Conservation (phyloP, 2,797 vertebrate species). For the Spondyliosoma cantharus region DNA sequence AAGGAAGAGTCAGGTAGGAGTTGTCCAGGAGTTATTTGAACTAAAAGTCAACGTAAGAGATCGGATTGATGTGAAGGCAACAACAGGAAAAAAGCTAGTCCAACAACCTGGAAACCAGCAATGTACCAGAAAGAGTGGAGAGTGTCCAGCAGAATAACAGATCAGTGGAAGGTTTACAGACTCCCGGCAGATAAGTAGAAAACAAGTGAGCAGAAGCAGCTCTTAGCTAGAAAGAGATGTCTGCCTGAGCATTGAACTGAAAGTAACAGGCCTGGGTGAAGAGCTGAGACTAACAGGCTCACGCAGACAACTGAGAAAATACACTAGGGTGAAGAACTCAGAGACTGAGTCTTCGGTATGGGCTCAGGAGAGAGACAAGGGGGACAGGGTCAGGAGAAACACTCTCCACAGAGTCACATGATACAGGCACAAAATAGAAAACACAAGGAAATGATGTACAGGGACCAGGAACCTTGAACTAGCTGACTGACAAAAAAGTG, state of each 20-base stretch:
- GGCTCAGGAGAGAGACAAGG: slow-evolving; percentile 1
- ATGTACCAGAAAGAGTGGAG: background rate
- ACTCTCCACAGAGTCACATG: background rate
- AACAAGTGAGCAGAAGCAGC: slow-evolving; percentile 15
- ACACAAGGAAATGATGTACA: no score
- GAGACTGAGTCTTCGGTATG: slow-evolving; percentile 3
- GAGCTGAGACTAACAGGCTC: slow-evolving; percentile 43
- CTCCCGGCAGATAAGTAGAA: slow-evolving; percentile 16
- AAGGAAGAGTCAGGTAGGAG: background rate
- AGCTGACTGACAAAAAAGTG: background rate
- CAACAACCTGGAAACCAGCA: background rate
- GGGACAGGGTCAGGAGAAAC: slow-evolving; percentile 13
- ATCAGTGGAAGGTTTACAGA: slow-evolving; percentile 22
- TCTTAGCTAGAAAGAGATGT: slow-evolving; percentile 23
- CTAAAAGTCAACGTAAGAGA: background rate
- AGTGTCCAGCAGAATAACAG: background rate
- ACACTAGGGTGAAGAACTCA: slow-evolving; percentile 23
- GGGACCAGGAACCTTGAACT: background rate
- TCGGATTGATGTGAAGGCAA: background rate
- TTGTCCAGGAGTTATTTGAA: background rate
- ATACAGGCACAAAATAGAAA: background rate
- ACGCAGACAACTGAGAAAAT: slow-evolving; percentile 41
- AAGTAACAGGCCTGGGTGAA: slow-evolving; percentile 32
- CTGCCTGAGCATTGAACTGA: slow-evolving; percentile 23
- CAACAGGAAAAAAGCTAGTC: background rate